Evolutionary conservation across 1,140 invertebrate genomes (phyloP).

Genomic region (Zaprionus tsacasi): DNA sequence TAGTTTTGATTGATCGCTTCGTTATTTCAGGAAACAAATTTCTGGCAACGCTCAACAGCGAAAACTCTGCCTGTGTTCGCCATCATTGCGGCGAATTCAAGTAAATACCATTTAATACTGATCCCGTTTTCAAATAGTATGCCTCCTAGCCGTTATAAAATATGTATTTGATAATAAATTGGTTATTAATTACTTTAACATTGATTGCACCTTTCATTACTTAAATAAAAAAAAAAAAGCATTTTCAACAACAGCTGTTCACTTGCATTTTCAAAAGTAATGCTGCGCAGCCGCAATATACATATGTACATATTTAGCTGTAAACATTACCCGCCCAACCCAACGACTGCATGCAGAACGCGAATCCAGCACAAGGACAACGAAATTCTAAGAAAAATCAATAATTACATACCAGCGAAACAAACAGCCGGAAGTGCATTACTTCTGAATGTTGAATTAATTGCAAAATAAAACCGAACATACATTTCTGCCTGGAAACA

Average conservation of each 20-base stretch:
- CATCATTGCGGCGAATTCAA: slow-evolving; percentile 5
- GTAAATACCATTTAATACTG: not conserved
- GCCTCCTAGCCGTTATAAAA: not conserved
- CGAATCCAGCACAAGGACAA: slow-evolving; percentile 73
- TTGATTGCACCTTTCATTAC: not conserved
- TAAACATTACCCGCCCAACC: slow-evolving; percentile 68
- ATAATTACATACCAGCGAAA: slow-evolving; percentile 61
- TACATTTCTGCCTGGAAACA: not conserved
- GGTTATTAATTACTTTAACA: too few relatives aligned
- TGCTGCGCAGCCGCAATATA: slow-evolving; percentile 54
- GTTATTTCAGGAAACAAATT: not conserved
- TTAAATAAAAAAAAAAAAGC: not conserved
- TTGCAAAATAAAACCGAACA: slow-evolving; percentile 16
- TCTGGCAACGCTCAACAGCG: not conserved
- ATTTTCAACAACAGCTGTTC: slow-evolving; percentile 20
- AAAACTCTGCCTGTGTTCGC: not conserved
- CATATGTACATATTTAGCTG: slow-evolving; percentile 24
- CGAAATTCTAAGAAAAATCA: slow-evolving; percentile 67
- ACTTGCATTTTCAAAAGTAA: slow-evolving; percentile 52
- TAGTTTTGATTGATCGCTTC: not conserved
- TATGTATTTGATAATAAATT: too few relatives aligned
- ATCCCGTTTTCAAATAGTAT: not conserved
- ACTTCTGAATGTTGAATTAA: slow-evolving; percentile 43
- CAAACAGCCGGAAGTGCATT: slow-evolving; percentile 72
- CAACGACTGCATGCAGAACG: slow-evolving; percentile 55